phyloP scores from a whole-genome alignment of 1,140 invertebrate species.

The Cecropterus lyciades region DNA sequence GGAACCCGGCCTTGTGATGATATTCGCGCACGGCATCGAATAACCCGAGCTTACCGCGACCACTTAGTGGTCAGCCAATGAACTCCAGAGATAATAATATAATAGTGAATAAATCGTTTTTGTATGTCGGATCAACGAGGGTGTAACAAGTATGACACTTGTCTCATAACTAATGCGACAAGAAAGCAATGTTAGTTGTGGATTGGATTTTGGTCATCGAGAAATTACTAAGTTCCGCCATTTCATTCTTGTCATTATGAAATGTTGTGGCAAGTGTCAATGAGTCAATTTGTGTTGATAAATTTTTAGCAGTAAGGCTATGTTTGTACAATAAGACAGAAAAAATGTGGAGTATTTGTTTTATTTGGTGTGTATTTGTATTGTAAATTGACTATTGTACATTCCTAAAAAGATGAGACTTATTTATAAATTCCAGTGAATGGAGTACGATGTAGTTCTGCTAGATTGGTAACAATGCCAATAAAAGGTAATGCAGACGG shows the following conservation, averaged over 20 bases:
- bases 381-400: conserved; percentile 23
- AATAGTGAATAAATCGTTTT: conserved; percentile 4
- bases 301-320: conserved; percentile 8
- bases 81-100: not conserved
- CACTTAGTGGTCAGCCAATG: not conserved
- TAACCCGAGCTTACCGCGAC: conserved; percentile 60
- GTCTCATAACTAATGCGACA: not conserved
- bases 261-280: not conserved
- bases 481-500: not conserved
- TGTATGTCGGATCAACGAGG: not conserved
- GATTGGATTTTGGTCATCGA: not conserved
- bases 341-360: not conserved
- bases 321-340: conserved; percentile 1
- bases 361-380: conserved; percentile 9
- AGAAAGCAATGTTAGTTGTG: not conserved
- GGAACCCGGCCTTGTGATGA: conserved; percentile 98
- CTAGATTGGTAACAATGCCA: not conserved
- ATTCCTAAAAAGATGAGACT: conserved; percentile 17
- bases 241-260: not conserved
- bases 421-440: conserved; percentile 23
- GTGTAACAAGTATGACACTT: not conserved
- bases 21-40: conserved; percentile 98
- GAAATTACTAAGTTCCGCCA: not conserved
- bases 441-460: not conserved
- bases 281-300: conserved; percentile 5